These are phyloP conservation scores for Pterostichus niger DNA, from an alignment of 2,888 invertebrate genomes.

Conservation along the genomic window DNA sequence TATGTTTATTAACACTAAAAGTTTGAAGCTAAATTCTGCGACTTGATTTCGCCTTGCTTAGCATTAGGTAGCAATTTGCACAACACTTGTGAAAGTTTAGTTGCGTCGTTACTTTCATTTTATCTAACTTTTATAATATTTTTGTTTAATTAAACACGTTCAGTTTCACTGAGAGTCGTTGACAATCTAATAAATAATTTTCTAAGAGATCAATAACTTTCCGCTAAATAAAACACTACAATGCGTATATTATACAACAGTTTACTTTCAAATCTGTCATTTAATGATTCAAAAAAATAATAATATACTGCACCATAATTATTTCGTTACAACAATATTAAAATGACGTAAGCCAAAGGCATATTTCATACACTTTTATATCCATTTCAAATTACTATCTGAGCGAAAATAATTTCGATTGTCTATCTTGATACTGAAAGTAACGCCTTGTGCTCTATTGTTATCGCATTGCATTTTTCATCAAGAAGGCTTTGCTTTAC, in stretches of 20 bases:
- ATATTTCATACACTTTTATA: neutral
- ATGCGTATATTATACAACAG: slow-evolving; percentile 13
- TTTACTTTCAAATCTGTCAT: slow-evolving; percentile 51
- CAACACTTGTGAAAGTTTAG: slow-evolving; percentile 42
- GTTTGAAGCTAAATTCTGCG: too few relatives aligned
- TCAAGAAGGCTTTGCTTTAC: neutral
- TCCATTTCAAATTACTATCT: neutral
- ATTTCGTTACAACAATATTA: slow-evolving; percentile 20
- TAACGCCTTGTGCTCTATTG: slow-evolving; percentile 5
- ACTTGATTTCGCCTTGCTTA: neutral
- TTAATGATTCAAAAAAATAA: neutral
- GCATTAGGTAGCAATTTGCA: slow-evolving; percentile 11
- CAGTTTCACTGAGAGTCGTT: slow-evolving; percentile 11
- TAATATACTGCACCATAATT: slow-evolving; percentile 15
- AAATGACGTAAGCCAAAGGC: neutral
- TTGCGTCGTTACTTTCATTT: slow-evolving; percentile 42
- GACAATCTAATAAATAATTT: slow-evolving; percentile 14
- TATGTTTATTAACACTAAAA: too few relatives aligned
- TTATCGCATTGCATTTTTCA: neutral
- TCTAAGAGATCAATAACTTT: slow-evolving; percentile 24
- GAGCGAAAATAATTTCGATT: neutral
- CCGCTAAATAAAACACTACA: neutral
- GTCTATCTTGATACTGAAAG: slow-evolving; percentile 1
- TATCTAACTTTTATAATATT: slow-evolving; percentile 6
- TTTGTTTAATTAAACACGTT: slow-evolving; percentile 2